A percentile compares a stretch with the other conserved stretches of the same genome.
These are phyloP conservation scores for Chymomyza caudatula DNA, from an alignment of 2,888 invertebrate species.

Conservation along the genomic window DNA sequence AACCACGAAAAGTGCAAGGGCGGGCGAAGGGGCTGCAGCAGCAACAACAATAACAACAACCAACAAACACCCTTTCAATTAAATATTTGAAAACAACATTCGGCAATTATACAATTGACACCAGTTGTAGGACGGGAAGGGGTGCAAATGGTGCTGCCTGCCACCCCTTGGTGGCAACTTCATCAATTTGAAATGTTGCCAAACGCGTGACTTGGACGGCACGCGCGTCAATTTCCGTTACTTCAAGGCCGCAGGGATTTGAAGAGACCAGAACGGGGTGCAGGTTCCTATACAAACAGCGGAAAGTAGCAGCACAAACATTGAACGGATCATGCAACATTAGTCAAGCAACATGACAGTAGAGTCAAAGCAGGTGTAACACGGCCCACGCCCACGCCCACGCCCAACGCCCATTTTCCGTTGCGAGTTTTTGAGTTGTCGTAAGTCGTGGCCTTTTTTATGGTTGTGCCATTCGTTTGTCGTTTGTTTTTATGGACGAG, in stretches of 20 bases:
- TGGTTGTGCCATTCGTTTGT: slow-evolving; percentile 60
- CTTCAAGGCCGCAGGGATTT: slow-evolving; percentile 59
- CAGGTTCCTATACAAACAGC: slow-evolving; percentile 64
- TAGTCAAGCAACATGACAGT: slow-evolving; percentile 64
- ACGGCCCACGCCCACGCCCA: neutral
- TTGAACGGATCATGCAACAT: slow-evolving; percentile 49
- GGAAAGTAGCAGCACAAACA: too few species aligned
- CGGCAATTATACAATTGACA: slow-evolving; percentile 75
- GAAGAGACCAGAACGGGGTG: slow-evolving; percentile 36
- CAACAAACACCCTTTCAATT: slow-evolving; percentile 74
- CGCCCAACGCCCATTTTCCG: slow-evolving; percentile 47
- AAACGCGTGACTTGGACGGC: slow-evolving; percentile 45
- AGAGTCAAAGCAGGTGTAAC: slow-evolving; percentile 7
- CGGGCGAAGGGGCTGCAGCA: slow-evolving; percentile 4
- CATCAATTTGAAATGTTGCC: slow-evolving; percentile 74
- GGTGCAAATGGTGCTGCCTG: too few species aligned
- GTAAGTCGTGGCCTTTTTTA: slow-evolving; percentile 62
- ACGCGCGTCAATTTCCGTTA: slow-evolving; percentile 59
- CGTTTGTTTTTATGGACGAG: slow-evolving; percentile 69
- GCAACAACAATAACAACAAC: slow-evolving; percentile 24
- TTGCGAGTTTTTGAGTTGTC: slow-evolving; percentile 63
- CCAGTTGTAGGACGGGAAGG: slow-evolving; percentile 29
- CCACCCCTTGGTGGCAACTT: slow-evolving; percentile 49
- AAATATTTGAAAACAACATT: slow-evolving; percentile 73
- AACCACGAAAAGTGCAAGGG: slow-evolving; percentile 66